Base-by-base conservation (phyloP, 2,888 invertebrate genomes). In the Dermolepida albohirtum region DNA sequence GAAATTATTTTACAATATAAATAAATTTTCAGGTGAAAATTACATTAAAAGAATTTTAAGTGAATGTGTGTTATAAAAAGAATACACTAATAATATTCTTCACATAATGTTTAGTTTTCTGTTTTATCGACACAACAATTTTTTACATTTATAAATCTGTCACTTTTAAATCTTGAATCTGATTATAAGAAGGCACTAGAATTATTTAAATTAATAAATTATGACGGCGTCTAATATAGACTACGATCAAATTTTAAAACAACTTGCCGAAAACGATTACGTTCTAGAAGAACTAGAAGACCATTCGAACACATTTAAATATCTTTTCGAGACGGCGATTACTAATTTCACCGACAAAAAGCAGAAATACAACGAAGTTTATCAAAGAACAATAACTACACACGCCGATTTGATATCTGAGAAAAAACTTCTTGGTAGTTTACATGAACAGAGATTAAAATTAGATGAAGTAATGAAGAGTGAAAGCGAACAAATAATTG, bases 211-310 rank as follows among this genome's bases (percentile, higher is more conserved):
- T 5, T 34, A 34, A 34, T 34, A 11, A 22, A 29, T 59, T 27
- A 59, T 59, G 59, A 12, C 44, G 8, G 11, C 1, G 14, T 44
- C n/a, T 11, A 44, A 59, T 44, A 44, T 14, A 11, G 47, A 59
- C 10, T 29, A 14, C 11, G 59, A 59, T 22, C 7, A 47, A 34
- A 10, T 47, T 7, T 29, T 59, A 22, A 47, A 59, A 47, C 47
- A 57, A 22, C 22, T 47, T 11, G 12, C 34, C 2, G 29, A 44
- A 10, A 16, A 44, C 2, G 47, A 59, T 44, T 59, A 47, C 11
- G 47, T 59, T 8, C 12, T 27, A 29, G 44, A 59, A 59, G 44
- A 59, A 27, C 0, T 59, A 59, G 59, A 59, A 2, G 47, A 47
- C 14, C 11, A 14, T 10, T 44, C 29, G 1, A 44, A 5, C 6